A percentile compares a stretch with the other conserved stretches of the same genome.
Conservation (phyloP, 2,113 vertebrate genomes). For the Forbesichthys papilliferus region DNA sequence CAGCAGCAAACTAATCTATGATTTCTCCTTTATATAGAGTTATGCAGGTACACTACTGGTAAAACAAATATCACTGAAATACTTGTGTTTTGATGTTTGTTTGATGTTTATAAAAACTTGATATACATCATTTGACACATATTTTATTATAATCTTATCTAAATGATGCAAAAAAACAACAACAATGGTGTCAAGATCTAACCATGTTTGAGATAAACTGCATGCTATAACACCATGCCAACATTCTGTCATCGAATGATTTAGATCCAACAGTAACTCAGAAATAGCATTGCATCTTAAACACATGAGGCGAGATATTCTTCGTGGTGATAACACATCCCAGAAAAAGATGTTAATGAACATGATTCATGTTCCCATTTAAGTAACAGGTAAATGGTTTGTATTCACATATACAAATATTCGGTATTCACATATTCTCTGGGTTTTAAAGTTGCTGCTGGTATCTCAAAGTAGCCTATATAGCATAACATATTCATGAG, state of each 20-base stretch:
- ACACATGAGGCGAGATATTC: constrained; percentile 50
- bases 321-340: constrained; percentile 47
- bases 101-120: no score
- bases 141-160: neutral
- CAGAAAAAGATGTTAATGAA: constrained; percentile 56
- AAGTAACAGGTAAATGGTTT: constrained; percentile 51
- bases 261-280: constrained; percentile 19
- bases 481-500: no score
- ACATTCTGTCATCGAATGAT: constrained; percentile 20
- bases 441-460: constrained; percentile 31
- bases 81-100: no score
- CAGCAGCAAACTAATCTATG: no score
- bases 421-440: constrained; percentile 50
- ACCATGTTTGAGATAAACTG: constrained; percentile 10
- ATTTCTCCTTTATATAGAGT: neutral
- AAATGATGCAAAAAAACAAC: neutral
- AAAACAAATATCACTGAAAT: neutral
- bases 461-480: constrained; percentile 12
- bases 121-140: no score
- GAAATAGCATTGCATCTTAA: constrained; percentile 53
- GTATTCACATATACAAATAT: constrained; percentile 6
- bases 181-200: neutral
- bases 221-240: constrained; percentile 26
- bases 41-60: neutral
- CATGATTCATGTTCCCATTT: constrained; percentile 62